Evolutionary conservation across 1,140 invertebrate species (phyloP).

Genomic region (Neodiprion lecontei): DNA sequence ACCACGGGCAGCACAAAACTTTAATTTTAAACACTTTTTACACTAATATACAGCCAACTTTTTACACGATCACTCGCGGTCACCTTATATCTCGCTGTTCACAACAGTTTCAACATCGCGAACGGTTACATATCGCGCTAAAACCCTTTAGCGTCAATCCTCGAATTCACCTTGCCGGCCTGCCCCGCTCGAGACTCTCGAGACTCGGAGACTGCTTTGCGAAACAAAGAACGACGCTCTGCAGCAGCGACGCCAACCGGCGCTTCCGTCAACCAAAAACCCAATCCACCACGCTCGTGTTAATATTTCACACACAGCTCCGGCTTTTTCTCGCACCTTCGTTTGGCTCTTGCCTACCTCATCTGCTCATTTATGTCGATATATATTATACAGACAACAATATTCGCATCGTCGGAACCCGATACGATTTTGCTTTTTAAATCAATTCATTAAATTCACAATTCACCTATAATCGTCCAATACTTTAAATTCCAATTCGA

Average conservation of each 20-base stretch:
- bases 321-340: conserved; percentile 3
- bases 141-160: background rate
- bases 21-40: background rate
- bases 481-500: too few relatives aligned
- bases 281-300: background rate
- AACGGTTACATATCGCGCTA: background rate
- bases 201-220: conserved; percentile 48
- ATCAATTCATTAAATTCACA: too few relatives aligned
- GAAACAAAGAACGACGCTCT: conserved; percentile 63
- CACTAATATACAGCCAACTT: background rate
- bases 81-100: background rate
- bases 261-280: conserved; percentile 1
- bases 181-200: conserved; percentile 38
- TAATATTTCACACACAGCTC: background rate
- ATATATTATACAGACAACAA: background rate
- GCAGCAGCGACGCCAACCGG: conserved; percentile 30
- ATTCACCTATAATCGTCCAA: too few relatives aligned
- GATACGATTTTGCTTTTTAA: too few relatives aligned
- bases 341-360: too few relatives aligned
- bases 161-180: conserved; percentile 46
- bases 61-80: too few relatives aligned
- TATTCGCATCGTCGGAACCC: background rate
- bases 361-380: background rate
- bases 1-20: too few relatives aligned
- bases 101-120: background rate